Percentiles rank a stretch among this genome's conserved stretches.
These are phyloP conservation scores for Amphiura filiformis DNA, from an alignment of 35 echinoderm and acorn worm genomes.

Conservation along the genomic window DNA sequence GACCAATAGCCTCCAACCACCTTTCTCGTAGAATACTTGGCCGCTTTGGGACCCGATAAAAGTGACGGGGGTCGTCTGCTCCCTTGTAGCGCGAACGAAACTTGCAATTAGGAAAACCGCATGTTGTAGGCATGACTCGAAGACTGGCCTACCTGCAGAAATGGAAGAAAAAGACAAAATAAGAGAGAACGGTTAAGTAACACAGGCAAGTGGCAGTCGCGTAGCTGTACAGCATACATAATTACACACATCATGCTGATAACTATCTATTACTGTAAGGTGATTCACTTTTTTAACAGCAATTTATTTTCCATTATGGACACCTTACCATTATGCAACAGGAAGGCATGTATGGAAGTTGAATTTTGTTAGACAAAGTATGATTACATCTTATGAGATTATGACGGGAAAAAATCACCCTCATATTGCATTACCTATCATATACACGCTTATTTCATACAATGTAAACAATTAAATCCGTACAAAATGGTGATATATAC, in stretches of 20 bases:
- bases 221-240: conserved; percentile 11
- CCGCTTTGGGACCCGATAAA: conserved; percentile 99
- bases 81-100: conserved; percentile 99
- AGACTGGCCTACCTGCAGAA: conserved; percentile 93
- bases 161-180: conserved; percentile 32
- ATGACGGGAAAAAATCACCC: no score
- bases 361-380: no score
- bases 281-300: no score
- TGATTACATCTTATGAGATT: no score
- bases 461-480: neutral
- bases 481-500: neutral
- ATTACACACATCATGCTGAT: conserved; percentile 14
- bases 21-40: conserved; percentile 91
- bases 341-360: no score
- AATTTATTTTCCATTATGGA: no score
- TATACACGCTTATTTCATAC: neutral
- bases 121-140: conserved; percentile 99
- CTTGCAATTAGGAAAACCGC: conserved; percentile 99
- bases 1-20: conserved; percentile 99
- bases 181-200: conserved; percentile 10
- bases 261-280: neutral
- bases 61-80: conserved; percentile 99
- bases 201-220: neutral
- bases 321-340: no score
- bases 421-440: no score